Evolutionary conservation across 1,140 invertebrate species (phyloP), one percentile per base, ranked within the genome.

Genomic region (Mycetomoellerius zeteki): DNA sequence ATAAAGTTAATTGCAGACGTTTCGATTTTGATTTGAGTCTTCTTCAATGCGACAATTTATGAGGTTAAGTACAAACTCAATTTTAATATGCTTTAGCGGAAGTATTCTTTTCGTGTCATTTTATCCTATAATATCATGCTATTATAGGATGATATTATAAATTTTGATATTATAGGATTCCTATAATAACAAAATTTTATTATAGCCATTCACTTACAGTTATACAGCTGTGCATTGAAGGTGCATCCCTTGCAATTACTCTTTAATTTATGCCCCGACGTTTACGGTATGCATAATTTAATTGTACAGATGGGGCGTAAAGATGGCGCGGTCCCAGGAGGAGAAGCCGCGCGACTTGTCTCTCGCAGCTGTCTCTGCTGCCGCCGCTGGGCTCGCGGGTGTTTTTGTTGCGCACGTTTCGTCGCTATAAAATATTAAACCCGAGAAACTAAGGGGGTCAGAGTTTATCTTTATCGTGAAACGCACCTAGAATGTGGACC

Each of bases 231-330:
- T 1, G 30, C 50, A 81, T 58, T 24, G 78, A 71, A 21, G 64
- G 8, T 12, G 60, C 33, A 71, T n/a, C 33, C 4, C 30, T 21
- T 8, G 52, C 43, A 4, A 52, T 60, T 58, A 73, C 52, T 65
- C 60, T 19, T n/a, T 90, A 93, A 94, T 93, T 93, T 94, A 94
- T 90, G 82, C 72, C 58, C 54, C 73, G 86, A 89, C 92, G 75
- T 92, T 92, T 92, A 92, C 85, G 76, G 88, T 94, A 91, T 89
- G 90, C 90, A 90, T 93, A 93, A 94, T 94, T 93, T 93, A 92
- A 94, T 93, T 94, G 92, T 93, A 84, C 86, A 92, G 92, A 92
- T 93, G 86, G 89, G 85, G 92, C 86, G 87, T 91, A 93, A 93
- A 94, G 92, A 92, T 92, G 91, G 12, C 82, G 54, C 86, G 62